phyloP scores from a whole-genome alignment of 2,888 invertebrate genomes.

The Pammene fasciana region DNA sequence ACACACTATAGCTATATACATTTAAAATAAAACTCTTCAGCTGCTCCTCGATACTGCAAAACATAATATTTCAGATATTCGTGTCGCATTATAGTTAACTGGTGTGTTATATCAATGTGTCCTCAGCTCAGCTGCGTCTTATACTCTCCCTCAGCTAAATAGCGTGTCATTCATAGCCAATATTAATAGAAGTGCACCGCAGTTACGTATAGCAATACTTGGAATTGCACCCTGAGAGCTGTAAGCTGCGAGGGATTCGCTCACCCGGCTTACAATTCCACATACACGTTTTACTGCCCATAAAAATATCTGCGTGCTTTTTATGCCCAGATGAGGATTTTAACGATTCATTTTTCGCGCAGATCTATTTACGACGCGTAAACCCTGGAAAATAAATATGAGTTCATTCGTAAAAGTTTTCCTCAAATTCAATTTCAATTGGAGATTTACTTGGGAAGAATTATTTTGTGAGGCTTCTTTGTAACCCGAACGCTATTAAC shows the following conservation, averaged over 20 bases:
- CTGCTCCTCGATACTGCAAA: too few relatives aligned
- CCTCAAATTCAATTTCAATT: conserved; percentile 33
- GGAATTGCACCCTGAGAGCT: conserved; percentile 49
- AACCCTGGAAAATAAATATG: conserved; percentile 38
- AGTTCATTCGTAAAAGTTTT: conserved; percentile 36
- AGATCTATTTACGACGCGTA: conserved; percentile 41
- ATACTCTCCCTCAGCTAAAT: background rate
- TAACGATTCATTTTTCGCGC: conserved; percentile 53
- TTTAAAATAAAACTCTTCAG: too few relatives aligned
- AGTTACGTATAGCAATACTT: conserved; percentile 40
- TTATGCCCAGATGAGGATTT: conserved; percentile 58
- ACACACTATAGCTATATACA: too few relatives aligned
- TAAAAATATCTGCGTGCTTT: conserved; percentile 67
- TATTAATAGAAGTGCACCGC: conserved; percentile 11
- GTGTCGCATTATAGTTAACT: too few relatives aligned
- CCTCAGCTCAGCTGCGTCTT: too few relatives aligned
- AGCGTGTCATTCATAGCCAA: background rate
- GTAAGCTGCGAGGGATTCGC: conserved; percentile 32
- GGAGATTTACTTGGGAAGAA: conserved; percentile 23
- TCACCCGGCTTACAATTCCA: conserved; percentile 55
- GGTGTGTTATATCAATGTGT: too few relatives aligned
- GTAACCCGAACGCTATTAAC: conserved; percentile 26
- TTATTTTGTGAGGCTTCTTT: conserved; percentile 27
- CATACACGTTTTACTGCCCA: conserved; percentile 64
- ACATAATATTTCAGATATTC: too few relatives aligned